These are phyloP conservation scores for Rhabdomys pumilio DNA, from an alignment of 2,797 vertebrate genomes.

Conservation along the genomic window DNA sequence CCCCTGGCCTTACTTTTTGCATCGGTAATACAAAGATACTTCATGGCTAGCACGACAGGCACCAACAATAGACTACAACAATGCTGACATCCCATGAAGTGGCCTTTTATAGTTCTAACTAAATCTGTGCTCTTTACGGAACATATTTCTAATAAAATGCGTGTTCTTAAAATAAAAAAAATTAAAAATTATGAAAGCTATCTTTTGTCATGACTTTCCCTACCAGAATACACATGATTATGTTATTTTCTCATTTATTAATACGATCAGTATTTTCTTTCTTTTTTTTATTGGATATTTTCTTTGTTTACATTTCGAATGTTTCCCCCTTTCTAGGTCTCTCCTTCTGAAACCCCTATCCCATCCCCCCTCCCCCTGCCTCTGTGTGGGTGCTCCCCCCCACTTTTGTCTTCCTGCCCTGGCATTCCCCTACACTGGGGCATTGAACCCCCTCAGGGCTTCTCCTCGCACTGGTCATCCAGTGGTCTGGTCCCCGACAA, in stretches of 20 bases:
- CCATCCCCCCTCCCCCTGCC: too few species aligned
- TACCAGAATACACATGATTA: not conserved
- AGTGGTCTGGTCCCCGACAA: too few species aligned
- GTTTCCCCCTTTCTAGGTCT: too few species aligned
- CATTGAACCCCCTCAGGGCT: too few species aligned
- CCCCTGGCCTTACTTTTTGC: slow-evolving; percentile 70
- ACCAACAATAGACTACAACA: slow-evolving; percentile 76
- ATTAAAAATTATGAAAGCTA: not conserved
- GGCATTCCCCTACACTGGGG: too few species aligned
- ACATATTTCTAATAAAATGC: slow-evolving; percentile 75
- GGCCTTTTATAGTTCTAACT: slow-evolving; percentile 62
- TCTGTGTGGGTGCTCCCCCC: too few species aligned
- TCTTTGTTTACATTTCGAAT: too few species aligned
- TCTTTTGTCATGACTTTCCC: not conserved
- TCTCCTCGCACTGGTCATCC: too few species aligned
- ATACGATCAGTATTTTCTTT: slow-evolving; percentile 33
- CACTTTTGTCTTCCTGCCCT: too few species aligned
- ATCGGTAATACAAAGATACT: slow-evolving; percentile 59
- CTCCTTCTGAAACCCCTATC: too few species aligned
- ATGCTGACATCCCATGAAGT: slow-evolving; percentile 66
- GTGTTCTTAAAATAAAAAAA: slow-evolving; percentile 62
- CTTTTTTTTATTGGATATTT: too few species aligned
- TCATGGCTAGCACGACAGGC: slow-evolving; percentile 65
- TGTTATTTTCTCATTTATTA: slow-evolving; percentile 58
- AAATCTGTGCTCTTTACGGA: slow-evolving; percentile 68